Evolutionary conservation across 2,797 vertebrate species (phyloP), one percentile per base, ranked within the genome.

Genomic region (Sebastolobus altivelis): DNA sequence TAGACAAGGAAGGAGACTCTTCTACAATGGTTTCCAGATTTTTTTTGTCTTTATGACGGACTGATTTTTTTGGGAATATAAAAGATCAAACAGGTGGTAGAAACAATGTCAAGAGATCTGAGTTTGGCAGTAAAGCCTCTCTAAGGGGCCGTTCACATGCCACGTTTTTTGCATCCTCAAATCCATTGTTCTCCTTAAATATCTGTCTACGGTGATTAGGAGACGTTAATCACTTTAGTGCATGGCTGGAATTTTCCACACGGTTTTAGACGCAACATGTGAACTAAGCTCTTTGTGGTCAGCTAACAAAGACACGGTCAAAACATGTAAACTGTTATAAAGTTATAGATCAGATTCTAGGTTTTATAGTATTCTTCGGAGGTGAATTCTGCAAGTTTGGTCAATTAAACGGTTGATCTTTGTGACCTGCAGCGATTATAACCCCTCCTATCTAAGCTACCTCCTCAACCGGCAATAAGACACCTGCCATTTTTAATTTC

Each of bases 31-130:
- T 46, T 46, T 46, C 43, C 1, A 46, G n/a, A n/a, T n/a, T n/a
- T n/a, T n/a, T 46, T 54, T n/a, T 20, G 49, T 54, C 20, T 54
- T 54, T 54, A n/a, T 54, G 49, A 54, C 4, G 8, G 49, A n/a
- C 20, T 0, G 20, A 58, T 29, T 18, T 38, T 46, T 25, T 33
- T 33, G 12, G 65, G 52, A 59, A 18, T 11, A 61, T 13, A 33
- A 33, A 70, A 37, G 70, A 67, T 78, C 54, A 62, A 55, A 54
- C 70, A 80, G 73, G 73, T 79, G 75, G 10, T 18, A 4, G 1
- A 66, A 65, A 33, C 16, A 29, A 14, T 43, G n/a, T 38, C 8
- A 56, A 13, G 29, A 56, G 59, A 25, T 38, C 18, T 33, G 8
- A 72, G 29, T 37, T 7, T 38, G n/a, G 33, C 4, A 68, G 12